Evolutionary conservation across 2,888 invertebrate species (phyloP).

Genomic region (Brenthis ino): DNA sequence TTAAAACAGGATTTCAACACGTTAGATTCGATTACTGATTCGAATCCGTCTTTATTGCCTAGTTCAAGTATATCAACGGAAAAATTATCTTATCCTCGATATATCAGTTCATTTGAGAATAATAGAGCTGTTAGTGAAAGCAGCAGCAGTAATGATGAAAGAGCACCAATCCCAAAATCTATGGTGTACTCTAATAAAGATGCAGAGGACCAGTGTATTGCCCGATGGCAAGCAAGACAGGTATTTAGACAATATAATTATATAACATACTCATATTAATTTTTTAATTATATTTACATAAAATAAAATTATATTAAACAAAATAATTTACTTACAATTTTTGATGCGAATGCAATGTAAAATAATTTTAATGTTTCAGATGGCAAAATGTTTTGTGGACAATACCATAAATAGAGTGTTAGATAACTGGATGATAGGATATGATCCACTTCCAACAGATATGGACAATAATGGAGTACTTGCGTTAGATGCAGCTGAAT

Average conservation of each 20-base stretch:
- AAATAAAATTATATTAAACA: neutral
- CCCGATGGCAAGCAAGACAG: slow-evolving; percentile 86
- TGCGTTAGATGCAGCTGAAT: slow-evolving; percentile 75
- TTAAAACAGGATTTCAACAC: slow-evolving; percentile 66
- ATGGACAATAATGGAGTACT: slow-evolving; percentile 61
- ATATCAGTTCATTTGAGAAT: slow-evolving; percentile 57
- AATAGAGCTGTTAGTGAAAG: slow-evolving; percentile 43
- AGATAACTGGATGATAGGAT: slow-evolving; percentile 80
- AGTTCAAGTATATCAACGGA: slow-evolving; percentile 54
- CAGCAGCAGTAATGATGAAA: slow-evolving; percentile 31
- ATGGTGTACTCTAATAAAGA: slow-evolving; percentile 53
- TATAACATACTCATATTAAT: too few relatives aligned
- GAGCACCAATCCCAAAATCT: slow-evolving; percentile 48
- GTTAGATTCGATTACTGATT: slow-evolving; percentile 58
- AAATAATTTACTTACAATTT: neutral
- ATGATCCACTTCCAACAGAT: slow-evolving; percentile 63
- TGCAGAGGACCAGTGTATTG: slow-evolving; percentile 70
- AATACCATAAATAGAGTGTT: slow-evolving; percentile 87
- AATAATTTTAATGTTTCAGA: slow-evolving; percentile 56
- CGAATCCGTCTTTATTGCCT: slow-evolving; percentile 54
- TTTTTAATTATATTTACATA: neutral
- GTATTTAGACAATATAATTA: slow-evolving; percentile 48
- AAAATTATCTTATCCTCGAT: slow-evolving; percentile 59
- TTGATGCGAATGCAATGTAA: neutral
- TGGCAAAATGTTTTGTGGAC: slow-evolving; percentile 85